A percentile compares a stretch with the other conserved stretches of the same genome.
phyloP scores from a whole-genome alignment of 2,888 invertebrate species.

The Coecobrya sp. region DNA sequence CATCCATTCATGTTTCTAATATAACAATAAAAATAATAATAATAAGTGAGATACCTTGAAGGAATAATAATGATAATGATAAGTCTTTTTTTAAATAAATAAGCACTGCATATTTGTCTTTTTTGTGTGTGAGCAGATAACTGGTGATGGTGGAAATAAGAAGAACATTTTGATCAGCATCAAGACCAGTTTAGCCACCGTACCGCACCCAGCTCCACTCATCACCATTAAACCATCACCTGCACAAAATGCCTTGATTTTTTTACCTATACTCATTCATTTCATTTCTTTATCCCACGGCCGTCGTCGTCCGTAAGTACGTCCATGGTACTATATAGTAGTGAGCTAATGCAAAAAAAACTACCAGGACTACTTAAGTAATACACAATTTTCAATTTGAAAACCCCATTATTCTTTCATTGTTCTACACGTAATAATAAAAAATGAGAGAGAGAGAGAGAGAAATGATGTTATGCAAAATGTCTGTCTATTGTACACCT shows the following conservation, averaged over 20 bases:
- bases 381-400: constrained; percentile 63
- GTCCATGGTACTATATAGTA: neutral
- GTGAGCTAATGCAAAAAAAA: constrained; percentile 13
- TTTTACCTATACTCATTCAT: constrained; percentile 77
- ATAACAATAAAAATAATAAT: constrained; percentile 50
- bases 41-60: constrained; percentile 59
- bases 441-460: constrained; percentile 32
- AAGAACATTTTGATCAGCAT: constrained; percentile 75
- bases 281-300: constrained; percentile 79
- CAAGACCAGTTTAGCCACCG: constrained; percentile 82
- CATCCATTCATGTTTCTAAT: constrained; percentile 37
- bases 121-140: constrained; percentile 52
- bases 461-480: constrained; percentile 51
- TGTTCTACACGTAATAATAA: constrained; percentile 62
- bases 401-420: constrained; percentile 58
- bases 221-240: constrained; percentile 83
- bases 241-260: constrained; percentile 77
- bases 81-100: constrained; percentile 45
- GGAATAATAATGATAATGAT: constrained; percentile 62
- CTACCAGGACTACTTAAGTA: constrained; percentile 52
- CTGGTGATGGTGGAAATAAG: constrained; percentile 62
- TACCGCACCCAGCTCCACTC: constrained; percentile 83
- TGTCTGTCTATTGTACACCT: constrained; percentile 43
- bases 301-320: constrained; percentile 52
- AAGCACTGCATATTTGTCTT: constrained; percentile 70